Base-by-base conservation (phyloP, 1,140 invertebrate genomes). In the Contarinia nasturtii region DNA sequence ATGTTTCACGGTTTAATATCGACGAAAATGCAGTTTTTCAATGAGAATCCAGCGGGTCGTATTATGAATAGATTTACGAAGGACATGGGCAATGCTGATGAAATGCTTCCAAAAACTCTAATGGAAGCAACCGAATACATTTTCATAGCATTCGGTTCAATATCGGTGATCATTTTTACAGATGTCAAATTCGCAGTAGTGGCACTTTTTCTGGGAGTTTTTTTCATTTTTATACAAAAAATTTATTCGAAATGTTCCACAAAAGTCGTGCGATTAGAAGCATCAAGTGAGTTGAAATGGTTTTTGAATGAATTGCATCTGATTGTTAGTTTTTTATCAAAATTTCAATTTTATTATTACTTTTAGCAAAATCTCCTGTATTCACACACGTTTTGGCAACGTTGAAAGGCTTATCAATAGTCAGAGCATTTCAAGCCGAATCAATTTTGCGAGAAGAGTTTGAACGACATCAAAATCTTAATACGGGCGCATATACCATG, bases 211-310 rank as follows among this genome's bases (percentile, higher is more conserved):
- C 67, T 93, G 2, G 66, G 70, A 2, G 54, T 76, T 0, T 50
- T 87, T 0, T 88, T 92, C 55, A 74, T 79, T 48, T 73, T 73
- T 48, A 72, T 88, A 12, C 65, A 87, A n/a, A 71, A 75, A 50
- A 75, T 89, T 47, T 93, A 90, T 59, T 64, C 93, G 10, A 75
- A 74, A 44, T 85, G 84, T 0, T 86, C 85, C 0, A 75, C 88
- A 52, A 85, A 86, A 55, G 72, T 92, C 8, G 91, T 92, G 61
- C 68, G 86, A 45, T 60, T 92, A 15, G 87, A 93, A 68, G 84
- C 83, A 57, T 79, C 78, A 49, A 75, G 81, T 84, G 65, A 72
- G 68, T 53, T 10, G 10, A 27, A 27, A 27, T n/a, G n/a, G n/a
- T n/a, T n/a, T n/a, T n/a, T n/a, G n/a, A n/a, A n/a, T n/a, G n/a